phyloP scores from a whole-genome alignment of 2,888 invertebrate species.

The Neoitamus cyanurus region DNA sequence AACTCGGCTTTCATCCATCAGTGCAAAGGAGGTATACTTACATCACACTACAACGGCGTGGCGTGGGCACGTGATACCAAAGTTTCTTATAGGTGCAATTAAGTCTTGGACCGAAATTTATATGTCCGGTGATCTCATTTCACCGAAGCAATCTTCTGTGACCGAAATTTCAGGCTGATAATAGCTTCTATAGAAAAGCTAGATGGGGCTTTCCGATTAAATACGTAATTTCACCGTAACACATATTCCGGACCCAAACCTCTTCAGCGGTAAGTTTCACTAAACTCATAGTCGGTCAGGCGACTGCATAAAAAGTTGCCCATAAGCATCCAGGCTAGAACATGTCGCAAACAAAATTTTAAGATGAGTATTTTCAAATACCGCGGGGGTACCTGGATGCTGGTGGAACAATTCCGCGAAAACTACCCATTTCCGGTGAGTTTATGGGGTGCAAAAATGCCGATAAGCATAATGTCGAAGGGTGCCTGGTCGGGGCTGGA shows the following conservation, averaged over 20 bases:
- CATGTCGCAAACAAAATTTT: too few species aligned
- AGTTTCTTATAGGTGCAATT: background rate
- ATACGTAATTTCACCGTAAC: background rate
- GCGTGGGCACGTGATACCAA: background rate
- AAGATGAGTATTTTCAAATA: too few species aligned
- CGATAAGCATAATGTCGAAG: too few species aligned
- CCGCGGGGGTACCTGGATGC: too few species aligned
- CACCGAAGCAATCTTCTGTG: background rate
- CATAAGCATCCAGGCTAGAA: too few species aligned
- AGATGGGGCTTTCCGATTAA: background rate
- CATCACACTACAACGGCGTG: background rate
- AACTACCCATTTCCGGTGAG: too few species aligned
- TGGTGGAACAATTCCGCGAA: too few species aligned
- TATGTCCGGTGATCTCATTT: background rate
- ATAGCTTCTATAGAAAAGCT: background rate
- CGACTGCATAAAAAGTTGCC: too few species aligned
- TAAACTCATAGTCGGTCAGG: too few species aligned
- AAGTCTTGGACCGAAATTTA: background rate
- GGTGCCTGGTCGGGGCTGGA: too few species aligned
- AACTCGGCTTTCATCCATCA: background rate
- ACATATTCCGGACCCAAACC: background rate
- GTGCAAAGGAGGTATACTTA: background rate
- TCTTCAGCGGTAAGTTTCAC: background rate
- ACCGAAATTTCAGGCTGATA: background rate
- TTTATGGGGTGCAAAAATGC: too few species aligned